Evolutionary conservation across 2,113 vertebrate genomes (phyloP).

Genomic region (Aptenodytes patagonicus): DNA sequence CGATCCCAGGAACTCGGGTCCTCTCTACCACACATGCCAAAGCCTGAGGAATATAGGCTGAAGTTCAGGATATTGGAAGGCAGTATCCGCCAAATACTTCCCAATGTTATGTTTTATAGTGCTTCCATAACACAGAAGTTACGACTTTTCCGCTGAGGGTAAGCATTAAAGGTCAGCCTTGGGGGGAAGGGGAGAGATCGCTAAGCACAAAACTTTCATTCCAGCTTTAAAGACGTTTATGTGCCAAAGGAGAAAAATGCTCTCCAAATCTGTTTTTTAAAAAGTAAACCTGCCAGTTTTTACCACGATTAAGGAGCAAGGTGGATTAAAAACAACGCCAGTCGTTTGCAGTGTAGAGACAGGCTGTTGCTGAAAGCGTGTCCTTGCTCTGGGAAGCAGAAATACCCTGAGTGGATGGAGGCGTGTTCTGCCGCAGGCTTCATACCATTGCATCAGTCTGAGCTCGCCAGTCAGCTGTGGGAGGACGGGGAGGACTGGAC

Average conservation of each 20-base stretch:
- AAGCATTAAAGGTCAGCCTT: neutral
- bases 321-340: neutral
- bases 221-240: neutral
- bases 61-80: neutral
- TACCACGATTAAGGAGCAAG: neutral
- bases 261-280: neutral
- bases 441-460: constrained; percentile 20
- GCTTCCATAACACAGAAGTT: neutral
- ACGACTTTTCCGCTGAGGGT: neutral
- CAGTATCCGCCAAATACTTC: neutral
- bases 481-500: neutral
- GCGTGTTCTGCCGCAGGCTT: neutral
- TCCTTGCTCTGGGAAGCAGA: neutral
- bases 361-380: neutral
- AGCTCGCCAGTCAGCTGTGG: neutral
- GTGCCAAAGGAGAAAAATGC: neutral
- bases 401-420: neutral
- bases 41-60: neutral
- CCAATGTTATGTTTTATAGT: neutral
- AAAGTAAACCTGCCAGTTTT: neutral
- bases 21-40: neutral
- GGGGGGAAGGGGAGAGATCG: neutral
- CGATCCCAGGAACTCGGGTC: neutral
- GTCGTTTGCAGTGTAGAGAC: neutral
- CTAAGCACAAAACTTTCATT: neutral